Percentiles rank a stretch among this genome's conserved stretches.
Evolutionary conservation across 2,797 vertebrate species (phyloP).

Genomic region (Muscicapa comitata): DNA sequence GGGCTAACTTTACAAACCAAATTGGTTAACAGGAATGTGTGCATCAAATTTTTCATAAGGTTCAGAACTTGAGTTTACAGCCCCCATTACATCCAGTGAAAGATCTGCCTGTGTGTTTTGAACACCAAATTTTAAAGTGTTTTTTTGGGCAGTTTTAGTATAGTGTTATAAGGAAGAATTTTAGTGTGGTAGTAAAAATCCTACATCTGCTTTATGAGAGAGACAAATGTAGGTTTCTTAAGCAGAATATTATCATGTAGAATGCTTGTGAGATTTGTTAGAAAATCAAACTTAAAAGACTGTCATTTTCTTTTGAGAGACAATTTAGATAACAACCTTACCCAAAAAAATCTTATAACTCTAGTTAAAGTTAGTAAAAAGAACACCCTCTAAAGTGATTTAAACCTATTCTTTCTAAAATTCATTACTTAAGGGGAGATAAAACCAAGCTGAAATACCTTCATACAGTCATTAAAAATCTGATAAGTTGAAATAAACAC

Average conservation of each 20-base stretch:
- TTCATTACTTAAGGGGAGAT: neutral
- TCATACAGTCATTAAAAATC: neutral
- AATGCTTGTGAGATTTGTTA: neutral
- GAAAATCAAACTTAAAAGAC: neutral
- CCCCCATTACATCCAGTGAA: neutral
- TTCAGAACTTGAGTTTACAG: slow-evolving; percentile 1
- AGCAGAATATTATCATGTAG: neutral
- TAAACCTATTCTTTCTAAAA: neutral
- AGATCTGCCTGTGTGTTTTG: neutral
- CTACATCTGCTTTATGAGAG: slow-evolving; percentile 17
- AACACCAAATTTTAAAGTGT: neutral
- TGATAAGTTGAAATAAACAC: neutral
- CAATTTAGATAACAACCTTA: neutral
- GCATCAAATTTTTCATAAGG: neutral
- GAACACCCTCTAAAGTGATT: neutral
- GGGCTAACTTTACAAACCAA: neutral
- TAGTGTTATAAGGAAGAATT: slow-evolving; percentile 26
- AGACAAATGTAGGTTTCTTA: slow-evolving; percentile 10
- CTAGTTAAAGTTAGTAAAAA: neutral
- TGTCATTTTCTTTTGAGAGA: neutral
- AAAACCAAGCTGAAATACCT: neutral
- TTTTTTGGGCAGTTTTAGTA: neutral
- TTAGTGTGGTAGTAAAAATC: slow-evolving; percentile 41
- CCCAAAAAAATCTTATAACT: neutral
- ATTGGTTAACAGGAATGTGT: neutral